phyloP scores from a whole-genome alignment of 2,888 invertebrate species.

The Sclerodermus sp. region DNA sequence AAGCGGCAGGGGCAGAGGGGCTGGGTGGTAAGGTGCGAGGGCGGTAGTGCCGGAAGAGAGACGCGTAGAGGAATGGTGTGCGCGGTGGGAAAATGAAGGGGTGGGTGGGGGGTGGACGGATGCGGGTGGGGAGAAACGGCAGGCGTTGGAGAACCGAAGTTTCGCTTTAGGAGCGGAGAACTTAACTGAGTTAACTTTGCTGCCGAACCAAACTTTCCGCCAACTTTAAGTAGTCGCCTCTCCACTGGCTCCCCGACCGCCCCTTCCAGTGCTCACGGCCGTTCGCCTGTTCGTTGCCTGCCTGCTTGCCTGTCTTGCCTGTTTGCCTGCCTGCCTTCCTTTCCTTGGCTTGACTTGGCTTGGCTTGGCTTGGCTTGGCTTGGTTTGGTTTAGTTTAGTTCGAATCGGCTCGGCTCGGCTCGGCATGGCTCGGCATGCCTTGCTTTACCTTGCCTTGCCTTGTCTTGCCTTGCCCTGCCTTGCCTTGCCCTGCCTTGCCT shows the following conservation, averaged over 20 bases:
- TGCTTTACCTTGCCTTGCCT: constrained; percentile 6
- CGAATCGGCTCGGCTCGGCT: too few species aligned
- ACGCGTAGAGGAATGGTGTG: constrained; percentile 22
- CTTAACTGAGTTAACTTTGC: constrained; percentile 58
- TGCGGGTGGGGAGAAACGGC: too few species aligned
- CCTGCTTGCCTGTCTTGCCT: not conserved
- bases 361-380: constrained; percentile 6
- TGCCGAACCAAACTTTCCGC: constrained; percentile 55
- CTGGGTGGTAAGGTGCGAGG: too few species aligned
- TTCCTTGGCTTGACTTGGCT: constrained; percentile 2
- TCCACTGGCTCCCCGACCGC: constrained; percentile 19
- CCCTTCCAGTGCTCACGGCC: constrained; percentile 4
- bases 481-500: not conserved
- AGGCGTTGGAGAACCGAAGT: constrained; percentile 48
- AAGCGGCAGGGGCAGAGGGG: too few species aligned
- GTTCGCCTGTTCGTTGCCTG: constrained; percentile 9
- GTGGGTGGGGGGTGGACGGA: constrained; percentile 14
- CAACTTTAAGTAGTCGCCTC: constrained; percentile 56
- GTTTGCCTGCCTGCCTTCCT: not conserved
- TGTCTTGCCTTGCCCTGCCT: constrained; percentile 5
- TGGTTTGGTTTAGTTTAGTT: constrained; percentile 10
- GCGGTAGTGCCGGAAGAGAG: constrained; percentile 16
- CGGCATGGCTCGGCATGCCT: constrained; percentile 7
- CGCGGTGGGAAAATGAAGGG: constrained; percentile 24
- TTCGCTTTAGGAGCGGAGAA: constrained; percentile 52